Conservation (phyloP, 2,797 vertebrate species). For the Neosilurus hyrtlii region DNA sequence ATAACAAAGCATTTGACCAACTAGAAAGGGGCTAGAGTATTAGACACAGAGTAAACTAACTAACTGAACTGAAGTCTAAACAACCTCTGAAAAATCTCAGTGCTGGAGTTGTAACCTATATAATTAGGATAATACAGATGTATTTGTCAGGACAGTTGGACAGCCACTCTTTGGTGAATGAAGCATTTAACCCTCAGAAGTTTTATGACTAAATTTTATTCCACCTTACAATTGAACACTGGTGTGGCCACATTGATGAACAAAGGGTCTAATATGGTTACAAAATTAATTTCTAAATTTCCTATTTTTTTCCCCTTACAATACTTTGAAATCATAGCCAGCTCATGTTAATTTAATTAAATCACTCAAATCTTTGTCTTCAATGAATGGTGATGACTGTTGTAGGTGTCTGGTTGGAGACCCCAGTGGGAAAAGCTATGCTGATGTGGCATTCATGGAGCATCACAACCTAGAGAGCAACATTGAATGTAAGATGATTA, state of each 20-base stretch:
- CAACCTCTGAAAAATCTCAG: not conserved
- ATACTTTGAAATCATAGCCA: not conserved
- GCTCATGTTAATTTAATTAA: not conserved
- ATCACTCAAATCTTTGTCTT: not conserved
- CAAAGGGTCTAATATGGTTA: not conserved
- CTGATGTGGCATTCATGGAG: conserved; percentile 88
- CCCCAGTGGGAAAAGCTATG: conserved; percentile 81
- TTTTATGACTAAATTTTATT: not conserved
- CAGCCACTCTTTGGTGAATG: not conserved
- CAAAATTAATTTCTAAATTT: not conserved
- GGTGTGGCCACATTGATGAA: not conserved
- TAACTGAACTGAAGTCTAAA: not conserved
- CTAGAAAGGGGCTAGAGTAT: not conserved
- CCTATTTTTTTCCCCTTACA: not conserved
- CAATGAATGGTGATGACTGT: not conserved
- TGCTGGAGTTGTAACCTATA: not conserved
- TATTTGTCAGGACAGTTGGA: not conserved
- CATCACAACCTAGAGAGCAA: conserved; percentile 82
- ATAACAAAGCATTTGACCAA: not conserved
- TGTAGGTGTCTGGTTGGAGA: conserved; percentile 86
- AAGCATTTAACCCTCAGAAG: not conserved
- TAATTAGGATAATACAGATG: not conserved
- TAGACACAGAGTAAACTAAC: not conserved
- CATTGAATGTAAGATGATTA: conserved; percentile 76
- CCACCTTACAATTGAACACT: not conserved